A percentile compares a stretch with the other conserved stretches of the same genome.
These are phyloP conservation scores for Eupithecia subfuscata DNA, from an alignment of 2,888 invertebrate species.

Conservation along the genomic window DNA sequence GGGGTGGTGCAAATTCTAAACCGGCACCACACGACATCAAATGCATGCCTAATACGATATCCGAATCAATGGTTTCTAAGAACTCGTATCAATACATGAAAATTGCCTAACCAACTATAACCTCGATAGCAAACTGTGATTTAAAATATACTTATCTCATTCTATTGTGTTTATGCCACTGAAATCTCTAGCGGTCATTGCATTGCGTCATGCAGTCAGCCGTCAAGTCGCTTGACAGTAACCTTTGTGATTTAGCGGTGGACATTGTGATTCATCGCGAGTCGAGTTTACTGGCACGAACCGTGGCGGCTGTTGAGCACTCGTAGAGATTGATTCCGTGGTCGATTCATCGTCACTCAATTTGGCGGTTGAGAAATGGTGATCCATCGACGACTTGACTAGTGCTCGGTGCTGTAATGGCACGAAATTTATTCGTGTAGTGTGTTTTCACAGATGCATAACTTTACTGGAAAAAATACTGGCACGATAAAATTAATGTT, in stretches of 20 bases:
- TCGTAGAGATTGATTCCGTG: constrained; percentile 7
- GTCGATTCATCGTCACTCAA: neutral
- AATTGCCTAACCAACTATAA: no score
- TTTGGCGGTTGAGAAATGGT: neutral
- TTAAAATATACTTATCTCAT: neutral
- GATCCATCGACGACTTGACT: constrained; percentile 3
- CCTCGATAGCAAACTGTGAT: no score
- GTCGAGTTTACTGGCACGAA: constrained; percentile 15
- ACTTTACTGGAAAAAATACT: neutral
- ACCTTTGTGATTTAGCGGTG: constrained; percentile 21
- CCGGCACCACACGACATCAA: no score
- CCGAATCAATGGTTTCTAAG: no score
- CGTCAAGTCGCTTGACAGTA: constrained; percentile 11
- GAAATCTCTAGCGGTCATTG: neutral
- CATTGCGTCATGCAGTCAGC: neutral
- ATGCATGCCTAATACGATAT: no score
- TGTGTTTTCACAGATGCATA: neutral
- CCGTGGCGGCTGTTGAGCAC: neutral
- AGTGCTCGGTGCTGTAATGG: neutral
- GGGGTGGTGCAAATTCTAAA: no score
- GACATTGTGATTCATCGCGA: constrained; percentile 17
- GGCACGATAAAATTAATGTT: neutral
- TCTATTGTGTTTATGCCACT: neutral
- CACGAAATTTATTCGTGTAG: neutral
- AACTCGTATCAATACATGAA: no score